phyloP scores from a whole-genome alignment of 2,113 vertebrate genomes.

The Nymphicus hollandicus region DNA sequence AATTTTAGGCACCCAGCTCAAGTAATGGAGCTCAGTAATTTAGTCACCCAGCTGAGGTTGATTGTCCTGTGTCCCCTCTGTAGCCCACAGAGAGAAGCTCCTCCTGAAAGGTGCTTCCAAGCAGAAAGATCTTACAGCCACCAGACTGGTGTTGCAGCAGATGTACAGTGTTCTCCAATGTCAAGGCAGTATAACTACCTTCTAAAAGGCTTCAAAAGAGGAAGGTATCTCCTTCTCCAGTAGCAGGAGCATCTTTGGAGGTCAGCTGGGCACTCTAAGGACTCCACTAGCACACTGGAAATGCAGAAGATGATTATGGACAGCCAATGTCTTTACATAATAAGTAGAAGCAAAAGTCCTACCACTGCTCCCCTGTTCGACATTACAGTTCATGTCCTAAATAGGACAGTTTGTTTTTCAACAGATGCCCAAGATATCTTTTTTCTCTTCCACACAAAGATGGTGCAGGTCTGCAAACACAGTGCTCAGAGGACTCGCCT shows the following conservation, averaged over 20 bases:
- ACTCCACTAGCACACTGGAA: background rate
- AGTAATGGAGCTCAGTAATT: background rate
- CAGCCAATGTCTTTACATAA: background rate
- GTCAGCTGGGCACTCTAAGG: background rate
- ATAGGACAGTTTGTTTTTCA: background rate
- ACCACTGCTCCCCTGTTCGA: background rate
- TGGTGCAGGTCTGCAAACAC: background rate
- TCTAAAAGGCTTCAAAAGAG: background rate
- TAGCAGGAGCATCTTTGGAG: background rate
- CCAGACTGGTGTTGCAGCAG: background rate
- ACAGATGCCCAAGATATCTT: background rate
- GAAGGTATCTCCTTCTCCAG: background rate
- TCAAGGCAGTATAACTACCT: rapidly evolving
- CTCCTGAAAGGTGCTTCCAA: background rate
- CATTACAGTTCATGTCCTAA: background rate
- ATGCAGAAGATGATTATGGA: background rate
- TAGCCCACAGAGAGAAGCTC: background rate
- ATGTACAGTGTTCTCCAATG: rapidly evolving
- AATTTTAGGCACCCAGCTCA: background rate
- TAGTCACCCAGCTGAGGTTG: background rate
- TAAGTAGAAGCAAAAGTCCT: background rate
- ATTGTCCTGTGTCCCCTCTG: background rate
- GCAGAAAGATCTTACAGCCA: background rate
- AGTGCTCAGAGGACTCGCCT: background rate
- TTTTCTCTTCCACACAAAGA: background rate